These are phyloP conservation scores for Tinea trinotella DNA, from an alignment of 2,888 invertebrate species.

Conservation along the genomic window DNA sequence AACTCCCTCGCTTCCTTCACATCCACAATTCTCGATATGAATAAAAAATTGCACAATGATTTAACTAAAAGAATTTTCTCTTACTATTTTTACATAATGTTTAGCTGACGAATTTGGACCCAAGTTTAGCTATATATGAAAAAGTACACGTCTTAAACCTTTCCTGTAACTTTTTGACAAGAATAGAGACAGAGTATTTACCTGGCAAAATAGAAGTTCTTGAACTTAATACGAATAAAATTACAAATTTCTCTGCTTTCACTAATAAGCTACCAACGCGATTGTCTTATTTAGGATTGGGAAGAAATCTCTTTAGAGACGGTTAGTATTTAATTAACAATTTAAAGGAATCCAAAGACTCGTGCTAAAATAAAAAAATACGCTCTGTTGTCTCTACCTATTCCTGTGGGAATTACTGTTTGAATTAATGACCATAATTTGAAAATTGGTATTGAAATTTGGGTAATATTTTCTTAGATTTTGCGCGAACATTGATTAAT, in stretches of 20 bases:
- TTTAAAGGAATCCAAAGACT: too few relatives aligned
- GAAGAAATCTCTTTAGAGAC: constrained; percentile 44
- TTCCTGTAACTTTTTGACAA: constrained; percentile 45
- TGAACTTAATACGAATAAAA: constrained; percentile 65
- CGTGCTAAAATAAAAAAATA: too few relatives aligned
- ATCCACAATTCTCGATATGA: too few relatives aligned
- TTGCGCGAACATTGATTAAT: too few relatives aligned
- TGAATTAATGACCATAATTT: too few relatives aligned
- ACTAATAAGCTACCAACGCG: constrained; percentile 41
- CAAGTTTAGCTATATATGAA: constrained; percentile 40
- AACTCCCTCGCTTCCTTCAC: too few relatives aligned
- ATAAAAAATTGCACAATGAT: too few relatives aligned
- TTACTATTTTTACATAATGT: constrained; percentile 23
- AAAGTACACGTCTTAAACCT: constrained; percentile 57
- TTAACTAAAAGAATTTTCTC: constrained; percentile 1
- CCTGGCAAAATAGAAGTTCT: constrained; percentile 40
- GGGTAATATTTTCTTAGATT: too few relatives aligned
- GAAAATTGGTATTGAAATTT: too few relatives aligned
- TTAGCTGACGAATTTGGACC: constrained; percentile 65
- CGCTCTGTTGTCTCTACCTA: too few relatives aligned
- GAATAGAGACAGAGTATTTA: constrained; percentile 31
- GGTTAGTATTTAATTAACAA: not conserved
- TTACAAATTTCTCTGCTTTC: constrained; percentile 42
- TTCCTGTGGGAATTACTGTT: too few relatives aligned
- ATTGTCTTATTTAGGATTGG: constrained; percentile 64